Evolutionary conservation across 30 jellyfish, hydroid and myxozoan species (phyloP), one percentile per base, ranked within the genome.

Genomic region (Mastigias papua): DNA sequence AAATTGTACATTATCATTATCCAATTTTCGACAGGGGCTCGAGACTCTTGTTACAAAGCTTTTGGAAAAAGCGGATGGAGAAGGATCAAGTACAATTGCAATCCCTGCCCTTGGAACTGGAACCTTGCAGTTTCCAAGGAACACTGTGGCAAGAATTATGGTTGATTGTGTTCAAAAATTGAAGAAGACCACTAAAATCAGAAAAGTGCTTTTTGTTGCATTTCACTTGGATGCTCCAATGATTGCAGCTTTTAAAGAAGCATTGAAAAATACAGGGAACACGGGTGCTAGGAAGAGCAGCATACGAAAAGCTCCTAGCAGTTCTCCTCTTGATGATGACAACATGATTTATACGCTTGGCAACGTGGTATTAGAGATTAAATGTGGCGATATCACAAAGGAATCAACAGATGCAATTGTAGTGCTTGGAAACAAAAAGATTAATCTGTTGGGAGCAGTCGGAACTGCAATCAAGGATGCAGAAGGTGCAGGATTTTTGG

Each of bases 21-120:
- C 10, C 54, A 3, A 11, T 37, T 80, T 37, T 67, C 16, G n/a
- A 22, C 35, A 81, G 91, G 58, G 16, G 7, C 62, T 81, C 1
- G 82, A 48, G 54, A 50, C 33, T 1, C 62, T 81, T 33, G 17
- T 69, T 70, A 21, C 48, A 10, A 27, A 49, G 1, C 35, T 81
- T 49, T 84, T 81, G 28, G 67, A 66, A 17, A 66, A 66, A 81
- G 84, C 81, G 13, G 48, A 28, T 23, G 23, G 26, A 31, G n/a
- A 19, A 50, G 68, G 28, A 20, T 81, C 78, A 31, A 46, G 46
- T 25, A 69, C 25, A 63, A 65, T 81, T 13, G 91, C 91, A 2
- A 65, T 81, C 0, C 91, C 91, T 2, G 91, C 84, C 23, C 76
- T 81, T 17, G 91, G 91, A 48, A 81, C 91, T 1, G 91, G 91